Base-by-base conservation (phyloP, 37 sponge, comb jelly and placozoan species). In the Diacarnus erythraeanus region DNA sequence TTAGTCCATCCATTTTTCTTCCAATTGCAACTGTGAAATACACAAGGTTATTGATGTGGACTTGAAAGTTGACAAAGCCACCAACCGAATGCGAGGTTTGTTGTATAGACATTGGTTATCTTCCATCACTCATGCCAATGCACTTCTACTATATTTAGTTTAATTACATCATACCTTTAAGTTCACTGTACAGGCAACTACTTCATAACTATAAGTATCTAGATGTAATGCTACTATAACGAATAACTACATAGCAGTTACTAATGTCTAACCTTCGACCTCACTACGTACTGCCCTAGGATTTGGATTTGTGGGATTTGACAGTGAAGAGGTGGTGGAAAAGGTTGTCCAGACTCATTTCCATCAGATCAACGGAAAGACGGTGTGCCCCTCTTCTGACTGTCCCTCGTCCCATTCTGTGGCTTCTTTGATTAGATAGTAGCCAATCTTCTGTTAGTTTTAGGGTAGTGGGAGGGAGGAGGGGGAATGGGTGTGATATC, bases 291-390 rank as follows among this genome's bases (percentile, higher is more conserved):
- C 42, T 30, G 47, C 33, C 54, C 26, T 51, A 88, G 89, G 89
- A 42, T 88, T 88, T 72, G 89, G 89, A 73, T 88, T 88, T 78
- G 89, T 88, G 21, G 79, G 38, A 1, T 78, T 88, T 68, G 71
- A 77, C n/a, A 38, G 64, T 0, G 84, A 82, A 41, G 61, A 74
- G 6, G 68, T 38, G 25, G 89, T 58, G 43, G 69, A 73, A 30
- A 66, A 72, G n/a, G 68, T 74, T 35, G 69, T 44, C 44, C 42
- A 69, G 78, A 38, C 41, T 18, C 84, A 77, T 61, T 84, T 77
- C 40, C 75, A 75, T 34, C 56, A 74, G 67, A 66, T 83, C 76
- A 67, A 75, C 39, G 75, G 75, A 36, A 83, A 83, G 57, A 67
- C 65, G 76, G 83, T 83, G 83, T 61, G 82, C 80, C 31, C 70